phyloP scores from a whole-genome alignment of 2,888 invertebrate genomes.

The Leptinotarsa rubiginosa region DNA sequence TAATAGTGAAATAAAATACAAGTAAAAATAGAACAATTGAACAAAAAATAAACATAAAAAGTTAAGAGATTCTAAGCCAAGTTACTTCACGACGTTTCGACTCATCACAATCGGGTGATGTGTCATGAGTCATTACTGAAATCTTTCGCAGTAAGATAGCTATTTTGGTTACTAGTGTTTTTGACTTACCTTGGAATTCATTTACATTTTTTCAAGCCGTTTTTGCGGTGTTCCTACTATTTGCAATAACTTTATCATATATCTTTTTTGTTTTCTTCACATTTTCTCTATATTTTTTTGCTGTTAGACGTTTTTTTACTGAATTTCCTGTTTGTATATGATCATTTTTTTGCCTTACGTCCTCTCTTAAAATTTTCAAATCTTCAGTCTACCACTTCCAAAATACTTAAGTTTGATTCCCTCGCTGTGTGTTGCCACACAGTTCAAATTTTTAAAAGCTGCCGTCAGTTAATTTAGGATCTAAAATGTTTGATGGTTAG shows the following conservation, averaged over 20 bases:
- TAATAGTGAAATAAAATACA: too few species aligned
- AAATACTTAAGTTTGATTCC: slow-evolving; percentile 8
- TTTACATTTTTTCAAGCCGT: too few species aligned
- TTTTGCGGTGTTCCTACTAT: background rate
- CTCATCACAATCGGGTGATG: too few species aligned
- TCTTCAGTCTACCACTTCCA: background rate
- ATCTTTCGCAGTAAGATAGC: too few species aligned
- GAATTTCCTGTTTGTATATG: background rate
- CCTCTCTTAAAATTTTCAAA: background rate
- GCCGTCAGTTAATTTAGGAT: background rate
- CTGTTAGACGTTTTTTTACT: background rate
- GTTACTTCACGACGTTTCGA: too few species aligned
- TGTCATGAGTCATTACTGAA: too few species aligned
- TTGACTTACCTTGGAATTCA: too few species aligned
- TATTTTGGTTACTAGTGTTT: too few species aligned
- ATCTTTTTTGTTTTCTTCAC: slow-evolving; percentile 2
- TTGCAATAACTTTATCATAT: background rate
- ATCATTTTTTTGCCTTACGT: background rate
- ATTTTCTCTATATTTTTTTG: background rate
- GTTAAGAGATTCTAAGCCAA: too few species aligned
- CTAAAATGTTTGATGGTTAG: background rate
- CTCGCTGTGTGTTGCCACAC: background rate
- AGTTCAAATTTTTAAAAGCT: background rate
- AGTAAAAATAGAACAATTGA: too few species aligned
- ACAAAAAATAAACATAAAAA: too few species aligned